Evolutionary conservation across 2,797 vertebrate genomes (phyloP).

Genomic region (Parauchenoglanis ngamensis): DNA sequence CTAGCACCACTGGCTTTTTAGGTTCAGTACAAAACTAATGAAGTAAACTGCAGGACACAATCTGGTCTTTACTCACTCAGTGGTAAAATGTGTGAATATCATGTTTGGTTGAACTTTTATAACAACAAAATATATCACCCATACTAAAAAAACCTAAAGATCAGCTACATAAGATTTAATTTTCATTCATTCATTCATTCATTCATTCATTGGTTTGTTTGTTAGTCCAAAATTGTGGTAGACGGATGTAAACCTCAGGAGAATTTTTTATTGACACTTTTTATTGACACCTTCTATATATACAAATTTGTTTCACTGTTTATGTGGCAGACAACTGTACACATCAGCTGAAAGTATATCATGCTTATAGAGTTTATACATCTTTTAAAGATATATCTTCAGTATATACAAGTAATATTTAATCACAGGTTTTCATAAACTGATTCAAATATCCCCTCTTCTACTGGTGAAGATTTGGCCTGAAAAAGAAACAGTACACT

Average conservation of each 20-base stretch:
- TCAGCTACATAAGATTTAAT: background rate
- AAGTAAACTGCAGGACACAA: background rate
- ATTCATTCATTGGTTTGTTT: background rate
- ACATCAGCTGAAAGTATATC: background rate
- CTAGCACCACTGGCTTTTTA: background rate
- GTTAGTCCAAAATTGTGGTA: background rate
- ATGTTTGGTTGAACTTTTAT: background rate
- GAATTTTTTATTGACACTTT: background rate
- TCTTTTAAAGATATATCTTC: background rate
- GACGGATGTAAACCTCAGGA: background rate
- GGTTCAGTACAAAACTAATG: background rate
- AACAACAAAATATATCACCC: background rate
- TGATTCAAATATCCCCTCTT: slow-evolving; percentile 65
- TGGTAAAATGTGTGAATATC: background rate
- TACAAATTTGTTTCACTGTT: background rate
- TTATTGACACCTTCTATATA: background rate
- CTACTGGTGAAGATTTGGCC: slow-evolving; percentile 49
- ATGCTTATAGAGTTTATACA: background rate
- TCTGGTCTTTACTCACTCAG: background rate
- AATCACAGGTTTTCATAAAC: slow-evolving; percentile 77
- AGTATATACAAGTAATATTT: slow-evolving; percentile 4
- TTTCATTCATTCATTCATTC: background rate
- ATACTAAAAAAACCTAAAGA: background rate
- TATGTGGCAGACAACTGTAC: background rate
- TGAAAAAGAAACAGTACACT: slow-evolving; percentile 51